Conservation (phyloP, 2,888 invertebrate genomes). For the Leptinotarsa haldemani region DNA sequence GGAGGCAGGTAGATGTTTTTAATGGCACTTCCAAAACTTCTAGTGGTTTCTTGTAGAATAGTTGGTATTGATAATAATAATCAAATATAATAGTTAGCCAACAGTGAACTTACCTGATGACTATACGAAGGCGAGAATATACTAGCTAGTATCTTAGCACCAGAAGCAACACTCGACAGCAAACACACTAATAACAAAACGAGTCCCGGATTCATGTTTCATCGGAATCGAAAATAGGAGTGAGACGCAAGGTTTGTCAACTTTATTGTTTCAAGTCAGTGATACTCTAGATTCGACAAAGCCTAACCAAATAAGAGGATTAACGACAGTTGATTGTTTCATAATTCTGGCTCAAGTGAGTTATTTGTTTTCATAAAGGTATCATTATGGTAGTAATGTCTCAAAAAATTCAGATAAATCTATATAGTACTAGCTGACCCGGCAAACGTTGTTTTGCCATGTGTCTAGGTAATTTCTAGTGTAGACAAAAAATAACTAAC, state of each 20-base stretch:
- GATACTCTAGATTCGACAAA: background rate
- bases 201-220: background rate
- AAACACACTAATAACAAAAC: background rate
- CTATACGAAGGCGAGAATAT: conserved; percentile 46
- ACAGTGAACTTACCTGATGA: conserved; percentile 39
- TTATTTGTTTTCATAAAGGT: no score
- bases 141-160: conserved; percentile 45
- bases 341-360: no score
- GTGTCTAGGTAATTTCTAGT: no score
- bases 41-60: no score
- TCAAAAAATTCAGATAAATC: no score
- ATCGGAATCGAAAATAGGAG: background rate
- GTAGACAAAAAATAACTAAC: no score
- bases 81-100: background rate
- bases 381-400: no score
- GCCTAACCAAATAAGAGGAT: background rate
- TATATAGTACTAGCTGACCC: no score
- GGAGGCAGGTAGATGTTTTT: no score
- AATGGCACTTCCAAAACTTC: no score
- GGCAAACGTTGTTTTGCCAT: no score
- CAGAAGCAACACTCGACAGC: background rate
- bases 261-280: background rate
- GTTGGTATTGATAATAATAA: no score
- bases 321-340: background rate
- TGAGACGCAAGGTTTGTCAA: background rate